phyloP scores from a whole-genome alignment of 2,888 invertebrate species.

The Antheraea assamensis region DNA sequence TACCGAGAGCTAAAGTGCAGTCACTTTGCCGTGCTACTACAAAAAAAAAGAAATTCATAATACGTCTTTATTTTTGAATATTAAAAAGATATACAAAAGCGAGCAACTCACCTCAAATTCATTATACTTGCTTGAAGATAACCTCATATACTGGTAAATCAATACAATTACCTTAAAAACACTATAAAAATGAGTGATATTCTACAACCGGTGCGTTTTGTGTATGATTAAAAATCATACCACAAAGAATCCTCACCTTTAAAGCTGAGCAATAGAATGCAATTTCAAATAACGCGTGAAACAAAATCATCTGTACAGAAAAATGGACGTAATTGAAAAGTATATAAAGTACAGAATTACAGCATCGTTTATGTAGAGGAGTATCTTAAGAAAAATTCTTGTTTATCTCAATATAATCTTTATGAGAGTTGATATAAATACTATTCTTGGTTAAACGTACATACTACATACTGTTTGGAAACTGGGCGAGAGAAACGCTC shows the following conservation, averaged over 20 bases:
- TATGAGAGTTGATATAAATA: background rate
- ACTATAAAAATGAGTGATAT: slow-evolving; percentile 76
- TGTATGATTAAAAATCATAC: slow-evolving; percentile 44
- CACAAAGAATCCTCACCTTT: slow-evolving; percentile 2
- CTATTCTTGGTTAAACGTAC: background rate
- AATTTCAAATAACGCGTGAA: background rate
- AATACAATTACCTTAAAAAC: slow-evolving; percentile 80
- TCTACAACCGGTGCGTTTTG: slow-evolving; percentile 58
- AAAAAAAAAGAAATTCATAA: too few relatives aligned
- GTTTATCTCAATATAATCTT: background rate
- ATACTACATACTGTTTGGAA: background rate
- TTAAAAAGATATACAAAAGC: background rate
- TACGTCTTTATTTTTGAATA: too few relatives aligned
- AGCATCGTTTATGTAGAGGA: too few relatives aligned
- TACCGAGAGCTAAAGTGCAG: too few relatives aligned
- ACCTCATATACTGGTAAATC: slow-evolving; percentile 69
- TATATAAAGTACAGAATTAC: background rate
- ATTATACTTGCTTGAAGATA: slow-evolving; percentile 63
- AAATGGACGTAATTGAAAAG: slow-evolving; percentile 21
- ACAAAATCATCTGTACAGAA: slow-evolving; percentile 25
- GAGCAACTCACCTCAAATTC: slow-evolving; percentile 37
- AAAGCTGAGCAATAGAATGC: slow-evolving; percentile 6
- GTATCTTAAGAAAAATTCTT: background rate
- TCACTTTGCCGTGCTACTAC: too few relatives aligned
- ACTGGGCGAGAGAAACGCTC: slow-evolving; percentile 46